Evolutionary conservation across 1,140 invertebrate genomes (phyloP), one percentile per base, ranked within the genome.

Genomic region (Macrobrachium rosenbergii): DNA sequence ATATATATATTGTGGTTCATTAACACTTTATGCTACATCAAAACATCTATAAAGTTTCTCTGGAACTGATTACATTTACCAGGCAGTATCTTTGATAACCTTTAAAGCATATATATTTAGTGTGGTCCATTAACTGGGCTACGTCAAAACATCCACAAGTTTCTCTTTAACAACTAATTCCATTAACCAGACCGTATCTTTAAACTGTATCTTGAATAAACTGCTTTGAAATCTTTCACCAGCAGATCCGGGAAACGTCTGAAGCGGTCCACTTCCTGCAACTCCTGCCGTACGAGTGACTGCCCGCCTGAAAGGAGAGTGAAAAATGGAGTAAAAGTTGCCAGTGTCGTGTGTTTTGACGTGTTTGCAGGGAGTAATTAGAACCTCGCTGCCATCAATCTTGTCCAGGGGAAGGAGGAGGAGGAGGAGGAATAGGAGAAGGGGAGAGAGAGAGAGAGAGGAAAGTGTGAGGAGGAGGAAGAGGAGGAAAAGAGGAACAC

Each of bases 281-380:
- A 16, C 23, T 45, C 43, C 37, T n/a, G 59, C 21, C 37, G 16
- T 11, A 37, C 79, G 60, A 59, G 16, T 81, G 79, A 81, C 79
- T 81, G 63, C 79, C 19, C 79, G 60, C 79, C 43, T 81, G 62
- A 64, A 78, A 64, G 76, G 73, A 84, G 19, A 21, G 83, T 84
- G 83, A 84, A 84, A 84, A 84, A 84, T 84, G 60, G 73, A 23
- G 73, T 52, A 60, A 84, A 84, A 84, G 83, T 84, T 84, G 83
- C 76, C 59, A 77, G 83, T 67, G 83, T 84, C 83, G 73, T 77
- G 83, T 84, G 83, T 84, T 84, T 84, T 84, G 83, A 84, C 73
- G 83, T 84, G 83, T 84, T 84, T 78, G 83, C 83, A 21, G 83
- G 76, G 83, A 84, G 83, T 84, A 84, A 84, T 84, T 84, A 84